These are phyloP conservation scores for Bimastos eiseni DNA, from an alignment of 2,888 invertebrate genomes.

Conservation along the genomic window DNA sequence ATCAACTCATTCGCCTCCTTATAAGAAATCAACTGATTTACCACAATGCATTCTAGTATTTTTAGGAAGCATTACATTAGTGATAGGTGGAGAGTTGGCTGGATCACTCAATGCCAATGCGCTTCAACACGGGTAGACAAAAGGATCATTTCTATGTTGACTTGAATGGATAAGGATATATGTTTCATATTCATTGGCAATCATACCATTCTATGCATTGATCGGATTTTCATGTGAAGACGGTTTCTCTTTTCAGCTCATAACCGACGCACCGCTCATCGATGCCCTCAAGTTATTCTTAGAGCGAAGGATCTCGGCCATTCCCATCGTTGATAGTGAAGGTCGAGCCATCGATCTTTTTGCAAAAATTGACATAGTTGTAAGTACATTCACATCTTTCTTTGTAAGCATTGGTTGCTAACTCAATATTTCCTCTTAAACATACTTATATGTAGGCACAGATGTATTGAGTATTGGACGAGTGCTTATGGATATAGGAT, in stretches of 20 bases:
- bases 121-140: too few relatives aligned
- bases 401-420: not conserved
- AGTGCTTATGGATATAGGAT: too few relatives aligned
- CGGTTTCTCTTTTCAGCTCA: not conserved
- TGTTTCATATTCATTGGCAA: not conserved
- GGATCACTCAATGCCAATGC: too few relatives aligned
- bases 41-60: too few relatives aligned
- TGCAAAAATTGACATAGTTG: constrained; percentile 16
- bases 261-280: constrained; percentile 8
- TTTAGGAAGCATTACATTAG: too few relatives aligned
- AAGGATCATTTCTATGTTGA: too few relatives aligned
- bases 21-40: too few relatives aligned
- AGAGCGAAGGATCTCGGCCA: not conserved
- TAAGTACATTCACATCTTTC: not conserved
- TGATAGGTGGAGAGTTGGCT: too few relatives aligned
- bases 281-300: not conserved
- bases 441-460: not conserved
- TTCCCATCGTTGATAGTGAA: constrained; percentile 13
- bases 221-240: not conserved
- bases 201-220: not conserved
- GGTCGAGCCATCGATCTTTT: not conserved
- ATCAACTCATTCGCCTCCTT: too few relatives aligned
- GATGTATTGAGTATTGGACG: not conserved
- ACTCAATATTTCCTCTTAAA: not conserved
- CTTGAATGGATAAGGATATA: not conserved